A percentile compares a stretch with the other conserved stretches of the same genome.
phyloP scores from a whole-genome alignment of 2,113 vertebrate species.

The Amphiprion ocellaris region DNA sequence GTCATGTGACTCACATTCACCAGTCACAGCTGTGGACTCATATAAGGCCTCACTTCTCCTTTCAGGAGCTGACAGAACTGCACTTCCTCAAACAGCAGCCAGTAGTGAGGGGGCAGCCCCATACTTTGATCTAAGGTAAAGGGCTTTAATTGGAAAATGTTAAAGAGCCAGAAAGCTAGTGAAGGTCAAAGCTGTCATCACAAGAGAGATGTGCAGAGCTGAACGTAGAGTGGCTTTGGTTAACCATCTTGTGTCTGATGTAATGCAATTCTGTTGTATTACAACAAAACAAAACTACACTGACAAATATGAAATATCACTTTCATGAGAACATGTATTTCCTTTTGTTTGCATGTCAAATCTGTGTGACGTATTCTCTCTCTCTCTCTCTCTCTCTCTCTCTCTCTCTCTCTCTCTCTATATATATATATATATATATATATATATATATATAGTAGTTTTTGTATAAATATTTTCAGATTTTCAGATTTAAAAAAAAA shows the following conservation, averaged over 20 bases:
- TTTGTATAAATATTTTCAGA: no score
- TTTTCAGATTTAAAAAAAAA: no score
- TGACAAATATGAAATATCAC: conserved; percentile 23
- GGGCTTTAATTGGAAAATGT: not conserved
- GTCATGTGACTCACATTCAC: conserved; percentile 37
- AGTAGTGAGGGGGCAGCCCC: not conserved
- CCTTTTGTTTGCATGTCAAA: not conserved
- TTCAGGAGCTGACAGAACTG: conserved; percentile 34
- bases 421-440: no score
- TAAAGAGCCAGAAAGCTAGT: not conserved
- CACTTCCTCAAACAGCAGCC: conserved; percentile 55
- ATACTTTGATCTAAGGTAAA: not conserved
- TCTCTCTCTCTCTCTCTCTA: no score
- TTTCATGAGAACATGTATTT: not conserved
- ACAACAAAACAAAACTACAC: conserved; percentile 8
- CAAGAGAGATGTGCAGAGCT: conserved; percentile 2
- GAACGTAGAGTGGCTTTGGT: conserved; percentile 22
- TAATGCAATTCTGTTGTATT: conserved; percentile 32
- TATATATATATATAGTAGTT: not conserved
- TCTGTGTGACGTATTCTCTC: not conserved
- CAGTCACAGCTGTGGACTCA: conserved; percentile 30
- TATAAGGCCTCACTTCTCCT: conserved; percentile 61
- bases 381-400: no score
- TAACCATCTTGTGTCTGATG: conserved; percentile 44
- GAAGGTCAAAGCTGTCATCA: conserved; percentile 4